phyloP scores from a whole-genome alignment of 2,113 vertebrate species.

The Petroica traversi region DNA sequence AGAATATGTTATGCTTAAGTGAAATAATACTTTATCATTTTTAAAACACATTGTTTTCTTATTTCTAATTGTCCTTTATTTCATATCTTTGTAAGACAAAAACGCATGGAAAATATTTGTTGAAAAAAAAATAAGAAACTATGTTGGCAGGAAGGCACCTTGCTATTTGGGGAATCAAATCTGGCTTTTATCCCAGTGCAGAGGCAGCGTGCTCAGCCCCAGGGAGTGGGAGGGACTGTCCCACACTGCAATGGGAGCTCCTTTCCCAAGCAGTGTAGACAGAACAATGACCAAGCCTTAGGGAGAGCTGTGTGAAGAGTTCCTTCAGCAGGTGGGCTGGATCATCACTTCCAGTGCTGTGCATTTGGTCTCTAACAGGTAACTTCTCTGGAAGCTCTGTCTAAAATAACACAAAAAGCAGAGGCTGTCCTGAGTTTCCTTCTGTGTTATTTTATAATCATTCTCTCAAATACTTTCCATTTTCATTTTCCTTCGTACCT shows the following conservation, averaged over 20 bases:
- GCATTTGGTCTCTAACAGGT: conserved; percentile 19
- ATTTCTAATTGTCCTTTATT: neutral
- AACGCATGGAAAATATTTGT: conserved; percentile 17
- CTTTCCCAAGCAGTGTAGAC: neutral
- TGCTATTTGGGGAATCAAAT: conserved; percentile 56
- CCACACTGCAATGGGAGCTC: neutral
- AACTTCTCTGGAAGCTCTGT: neutral
- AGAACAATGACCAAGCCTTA: neutral
- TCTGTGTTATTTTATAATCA: neutral
- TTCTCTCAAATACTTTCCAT: neutral
- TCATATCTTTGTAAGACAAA: neutral
- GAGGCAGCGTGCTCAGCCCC: conserved; percentile 17
- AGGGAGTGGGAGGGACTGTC: conserved; percentile 36
- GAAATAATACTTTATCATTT: neutral
- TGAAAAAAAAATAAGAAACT: neutral
- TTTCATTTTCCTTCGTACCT: neutral
- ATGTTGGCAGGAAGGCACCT: conserved; percentile 51
- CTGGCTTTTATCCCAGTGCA: conserved; percentile 43
- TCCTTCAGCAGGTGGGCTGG: neutral
- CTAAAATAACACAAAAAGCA: neutral
- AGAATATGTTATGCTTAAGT: neutral
- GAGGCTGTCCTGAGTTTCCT: neutral
- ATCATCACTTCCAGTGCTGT: neutral
- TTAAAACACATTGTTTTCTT: neutral
- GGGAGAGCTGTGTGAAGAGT: neutral